phyloP scores from a whole-genome alignment of 1,140 invertebrate genomes.

The Danaus plexippus region DNA sequence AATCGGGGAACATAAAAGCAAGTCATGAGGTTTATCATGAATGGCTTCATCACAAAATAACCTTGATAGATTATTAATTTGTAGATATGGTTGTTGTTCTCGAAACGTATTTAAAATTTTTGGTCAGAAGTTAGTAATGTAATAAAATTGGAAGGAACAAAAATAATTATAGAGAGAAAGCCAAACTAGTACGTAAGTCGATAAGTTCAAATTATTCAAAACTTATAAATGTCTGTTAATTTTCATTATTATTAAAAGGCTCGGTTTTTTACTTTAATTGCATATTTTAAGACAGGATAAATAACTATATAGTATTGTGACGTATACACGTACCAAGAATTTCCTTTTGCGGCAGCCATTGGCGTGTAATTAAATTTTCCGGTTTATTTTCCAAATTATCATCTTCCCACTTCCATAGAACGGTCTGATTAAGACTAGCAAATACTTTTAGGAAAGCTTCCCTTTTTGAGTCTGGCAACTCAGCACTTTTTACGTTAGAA shows the following conservation, averaged over 20 bases:
- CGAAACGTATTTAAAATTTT: too few species aligned
- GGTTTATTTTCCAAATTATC: slow-evolving; percentile 68
- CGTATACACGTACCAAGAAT: slow-evolving; percentile 71
- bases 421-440: slow-evolving; percentile 70
- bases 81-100: too few species aligned
- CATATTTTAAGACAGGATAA: too few species aligned
- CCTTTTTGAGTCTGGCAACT: slow-evolving; percentile 65
- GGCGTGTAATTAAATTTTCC: slow-evolving; percentile 74
- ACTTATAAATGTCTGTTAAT: too few species aligned
- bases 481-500: slow-evolving; percentile 72
- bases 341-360: slow-evolving; percentile 81
- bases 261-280: too few species aligned
- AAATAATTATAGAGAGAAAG: too few species aligned
- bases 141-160: too few species aligned
- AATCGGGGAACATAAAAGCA: neutral
- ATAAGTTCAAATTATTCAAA: too few species aligned
- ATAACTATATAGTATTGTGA: too few species aligned
- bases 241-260: too few species aligned
- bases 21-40: slow-evolving; percentile 1
- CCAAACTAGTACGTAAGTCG: too few species aligned
- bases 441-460: slow-evolving; percentile 72
- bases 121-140: too few species aligned
- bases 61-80: slow-evolving; percentile 1
- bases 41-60: neutral
- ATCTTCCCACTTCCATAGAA: slow-evolving; percentile 80